Percentiles rank a stretch among this genome's conserved stretches.
Evolutionary conservation across 2,888 invertebrate genomes (phyloP).

Genomic region (Drosophila cognata): DNA sequence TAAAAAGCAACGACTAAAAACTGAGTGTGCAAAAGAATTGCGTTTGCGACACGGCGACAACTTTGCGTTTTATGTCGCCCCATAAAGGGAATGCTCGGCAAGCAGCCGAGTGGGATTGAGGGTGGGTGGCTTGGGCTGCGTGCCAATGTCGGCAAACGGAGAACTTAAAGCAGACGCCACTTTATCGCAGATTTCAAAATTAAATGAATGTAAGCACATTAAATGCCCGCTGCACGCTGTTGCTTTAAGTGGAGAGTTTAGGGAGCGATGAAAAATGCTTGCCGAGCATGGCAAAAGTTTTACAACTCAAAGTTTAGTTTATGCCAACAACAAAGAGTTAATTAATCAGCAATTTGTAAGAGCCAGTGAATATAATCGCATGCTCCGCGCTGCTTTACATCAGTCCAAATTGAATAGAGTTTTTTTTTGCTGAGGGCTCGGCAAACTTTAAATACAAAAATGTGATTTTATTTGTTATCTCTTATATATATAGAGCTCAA

Average conservation of each 20-base stretch:
- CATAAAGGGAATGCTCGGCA: conserved; percentile 22
- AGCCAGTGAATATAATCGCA: conserved; percentile 51
- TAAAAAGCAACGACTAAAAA: conserved; percentile 45
- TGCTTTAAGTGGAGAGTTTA: conserved; percentile 53
- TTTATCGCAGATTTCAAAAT: conserved; percentile 77
- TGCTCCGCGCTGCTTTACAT: conserved; percentile 40
- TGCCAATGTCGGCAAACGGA: conserved; percentile 3
- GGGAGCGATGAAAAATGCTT: conserved; percentile 13
- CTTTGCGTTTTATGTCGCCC: conserved; percentile 65
- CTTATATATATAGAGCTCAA: neutral
- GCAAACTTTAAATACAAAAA: conserved; percentile 16
- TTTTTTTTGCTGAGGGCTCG: conserved; percentile 3
- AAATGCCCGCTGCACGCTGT: conserved; percentile 57
- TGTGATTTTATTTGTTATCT: conserved; percentile 2
- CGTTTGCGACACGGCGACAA: conserved; percentile 76
- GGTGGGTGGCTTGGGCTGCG: neutral
- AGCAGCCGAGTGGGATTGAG: conserved; percentile 2
- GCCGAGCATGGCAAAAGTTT: conserved; percentile 40
- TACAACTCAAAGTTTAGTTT: conserved; percentile 63
- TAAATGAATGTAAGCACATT: conserved; percentile 78
- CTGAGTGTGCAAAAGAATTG: conserved; percentile 68
- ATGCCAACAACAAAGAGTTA: conserved; percentile 65
- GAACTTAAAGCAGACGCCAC: conserved; percentile 68
- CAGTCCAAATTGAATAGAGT: conserved; percentile 24
- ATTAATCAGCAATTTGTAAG: conserved; percentile 73